Conservation (phyloP, 1,140 invertebrate species). For the Chlorops oryzae region DNA sequence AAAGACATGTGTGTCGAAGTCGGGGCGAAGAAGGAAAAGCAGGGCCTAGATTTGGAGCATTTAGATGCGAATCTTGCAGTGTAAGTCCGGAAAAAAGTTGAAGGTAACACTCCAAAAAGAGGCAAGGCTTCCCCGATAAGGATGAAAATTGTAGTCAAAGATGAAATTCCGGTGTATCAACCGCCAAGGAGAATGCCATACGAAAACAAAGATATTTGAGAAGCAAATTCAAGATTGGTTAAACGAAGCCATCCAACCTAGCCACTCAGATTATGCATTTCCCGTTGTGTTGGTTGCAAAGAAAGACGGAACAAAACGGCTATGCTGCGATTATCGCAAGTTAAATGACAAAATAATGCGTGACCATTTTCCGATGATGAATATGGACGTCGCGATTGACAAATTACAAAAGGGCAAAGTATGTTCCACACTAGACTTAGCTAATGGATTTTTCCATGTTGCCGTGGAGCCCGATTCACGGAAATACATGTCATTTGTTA, state of each 20-base stretch:
- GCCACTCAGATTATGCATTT: slow-evolving; percentile 1
- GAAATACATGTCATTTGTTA: slow-evolving; percentile 6
- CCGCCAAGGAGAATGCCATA: slow-evolving; percentile 2
- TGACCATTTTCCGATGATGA: slow-evolving; percentile 17
- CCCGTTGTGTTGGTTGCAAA: slow-evolving; percentile 13
- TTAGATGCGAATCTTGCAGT: not conserved
- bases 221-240: not conserved
- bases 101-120: too few species aligned
- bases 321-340: slow-evolving; percentile 2
- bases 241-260: slow-evolving; percentile 1
- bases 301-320: slow-evolving; percentile 9
- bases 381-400: slow-evolving; percentile 23
- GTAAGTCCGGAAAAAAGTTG: not conserved
- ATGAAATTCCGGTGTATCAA: not conserved
- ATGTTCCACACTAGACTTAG: slow-evolving; percentile 18
- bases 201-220: not conserved
- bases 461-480: not conserved
- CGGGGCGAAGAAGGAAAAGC: too few species aligned
- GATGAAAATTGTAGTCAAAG: not conserved
- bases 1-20: too few species aligned
- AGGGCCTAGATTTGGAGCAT: too few species aligned
- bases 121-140: not conserved
- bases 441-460: slow-evolving; percentile 10
- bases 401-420: slow-evolving; percentile 13
- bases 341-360: slow-evolving; percentile 8